Conservation (phyloP, 1,140 invertebrate species). For the Drosophila quadrilineata region DNA sequence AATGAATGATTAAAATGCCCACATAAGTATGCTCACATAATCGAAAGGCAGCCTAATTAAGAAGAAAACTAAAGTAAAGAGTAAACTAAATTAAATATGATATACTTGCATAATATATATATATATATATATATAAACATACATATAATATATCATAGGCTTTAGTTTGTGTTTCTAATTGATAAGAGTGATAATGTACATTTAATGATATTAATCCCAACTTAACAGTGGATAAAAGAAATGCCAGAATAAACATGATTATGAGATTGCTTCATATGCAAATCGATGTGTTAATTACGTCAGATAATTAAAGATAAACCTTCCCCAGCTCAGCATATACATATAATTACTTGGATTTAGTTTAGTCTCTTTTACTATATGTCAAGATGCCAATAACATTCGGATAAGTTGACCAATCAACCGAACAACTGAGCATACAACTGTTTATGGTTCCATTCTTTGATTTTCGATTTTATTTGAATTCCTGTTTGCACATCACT, state of each 20-base stretch:
- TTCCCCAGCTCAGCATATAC: not conserved
- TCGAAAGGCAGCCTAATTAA: slow-evolving; percentile 41
- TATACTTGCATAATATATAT: slow-evolving; percentile 27
- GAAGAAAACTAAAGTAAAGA: slow-evolving; percentile 35
- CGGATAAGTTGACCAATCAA: not conserved
- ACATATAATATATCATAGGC: slow-evolving; percentile 69
- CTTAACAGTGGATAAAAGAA: slow-evolving; percentile 20
- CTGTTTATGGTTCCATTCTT: slow-evolving; percentile 17
- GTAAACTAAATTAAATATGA: slow-evolving; percentile 9
- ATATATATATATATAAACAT: slow-evolving; percentile 39
- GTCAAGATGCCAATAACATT: not conserved
- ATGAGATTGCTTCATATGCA: slow-evolving; percentile 53
- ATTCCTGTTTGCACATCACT: slow-evolving; percentile 57
- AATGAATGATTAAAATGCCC: slow-evolving; percentile 15
- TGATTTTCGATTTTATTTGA: slow-evolving; percentile 53
- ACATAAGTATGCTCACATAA: slow-evolving; percentile 25
- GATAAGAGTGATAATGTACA: slow-evolving; percentile 74
- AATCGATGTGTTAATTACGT: not conserved
- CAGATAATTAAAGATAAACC: not conserved
- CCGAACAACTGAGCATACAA: not conserved
- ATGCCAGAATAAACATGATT: slow-evolving; percentile 41
- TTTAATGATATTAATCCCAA: slow-evolving; percentile 48
- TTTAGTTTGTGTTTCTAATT: slow-evolving; percentile 71
- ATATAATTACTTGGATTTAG: too few species aligned
- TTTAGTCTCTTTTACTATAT: too few species aligned